These are phyloP conservation scores for Mormyrus hasselquistii DNA, from an alignment of 2,797 vertebrate species.

Conservation along the genomic window DNA sequence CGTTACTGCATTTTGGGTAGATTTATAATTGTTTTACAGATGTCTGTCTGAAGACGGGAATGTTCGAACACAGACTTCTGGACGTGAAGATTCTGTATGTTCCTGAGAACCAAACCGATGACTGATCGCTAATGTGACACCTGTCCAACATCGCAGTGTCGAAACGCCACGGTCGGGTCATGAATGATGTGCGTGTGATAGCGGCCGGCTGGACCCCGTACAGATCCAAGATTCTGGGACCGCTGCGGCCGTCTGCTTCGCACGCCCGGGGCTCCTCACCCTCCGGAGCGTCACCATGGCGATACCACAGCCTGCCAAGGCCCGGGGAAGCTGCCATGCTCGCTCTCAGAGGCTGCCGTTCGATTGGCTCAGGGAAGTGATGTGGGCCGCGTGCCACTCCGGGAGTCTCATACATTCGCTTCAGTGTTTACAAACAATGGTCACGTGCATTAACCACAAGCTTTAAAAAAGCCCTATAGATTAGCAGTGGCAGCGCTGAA, in stretches of 20 bases:
- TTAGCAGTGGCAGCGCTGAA: background rate
- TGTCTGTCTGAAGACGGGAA: background rate
- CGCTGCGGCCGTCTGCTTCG: background rate
- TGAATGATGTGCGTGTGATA: background rate
- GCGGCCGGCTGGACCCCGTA: background rate
- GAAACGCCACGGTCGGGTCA: background rate
- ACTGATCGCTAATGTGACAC: background rate
- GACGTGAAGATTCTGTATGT: background rate
- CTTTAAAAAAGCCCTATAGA: background rate
- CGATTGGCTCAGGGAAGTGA: background rate
- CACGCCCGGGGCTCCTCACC: background rate
- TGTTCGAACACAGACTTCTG: background rate
- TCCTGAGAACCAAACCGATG: background rate
- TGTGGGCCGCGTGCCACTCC: background rate
- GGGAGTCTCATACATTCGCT: background rate
- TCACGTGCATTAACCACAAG: background rate
- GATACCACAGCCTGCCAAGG: background rate
- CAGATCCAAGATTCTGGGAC: background rate
- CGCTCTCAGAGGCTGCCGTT: background rate
- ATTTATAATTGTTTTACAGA: background rate
- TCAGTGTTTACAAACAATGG: constrained; percentile 5
- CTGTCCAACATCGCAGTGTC: background rate
- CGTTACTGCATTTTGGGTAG: background rate
- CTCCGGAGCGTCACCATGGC: constrained; percentile 12
- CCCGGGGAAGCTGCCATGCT: background rate